A percentile compares a stretch with the other conserved stretches of the same genome.
phyloP scores from a whole-genome alignment of 2,888 invertebrate genomes.

The Gymnoscelis rufifasciata region DNA sequence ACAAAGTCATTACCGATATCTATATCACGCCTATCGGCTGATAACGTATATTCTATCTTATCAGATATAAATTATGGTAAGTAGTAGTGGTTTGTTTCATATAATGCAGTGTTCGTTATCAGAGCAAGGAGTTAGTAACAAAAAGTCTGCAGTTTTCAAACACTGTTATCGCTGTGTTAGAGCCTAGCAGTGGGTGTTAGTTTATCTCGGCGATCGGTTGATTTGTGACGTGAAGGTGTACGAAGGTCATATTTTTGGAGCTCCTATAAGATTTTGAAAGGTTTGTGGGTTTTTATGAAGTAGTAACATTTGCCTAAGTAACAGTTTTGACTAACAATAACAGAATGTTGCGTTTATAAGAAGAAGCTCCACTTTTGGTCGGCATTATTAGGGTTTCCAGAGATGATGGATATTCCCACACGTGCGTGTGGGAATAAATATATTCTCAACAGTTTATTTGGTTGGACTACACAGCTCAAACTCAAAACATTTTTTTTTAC shows the following conservation, averaged over 20 bases:
- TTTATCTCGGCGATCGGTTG: constrained; percentile 1
- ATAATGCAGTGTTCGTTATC: constrained; percentile 53
- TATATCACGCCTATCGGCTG: constrained; percentile 35
- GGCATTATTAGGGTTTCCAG: too few species aligned
- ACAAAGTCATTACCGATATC: constrained; percentile 39
- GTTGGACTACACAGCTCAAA: too few species aligned
- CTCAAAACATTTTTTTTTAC: too few species aligned
- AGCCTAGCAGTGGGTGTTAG: constrained; percentile 22
- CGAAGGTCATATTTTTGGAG: not conserved
- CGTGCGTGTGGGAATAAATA: too few species aligned
- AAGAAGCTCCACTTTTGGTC: too few species aligned
- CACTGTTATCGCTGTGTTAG: constrained; percentile 41
- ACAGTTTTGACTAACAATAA: too few species aligned
- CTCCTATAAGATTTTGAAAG: not conserved
- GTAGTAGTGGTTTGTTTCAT: constrained; percentile 36
- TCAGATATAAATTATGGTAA: constrained; percentile 58
- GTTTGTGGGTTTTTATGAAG: not conserved
- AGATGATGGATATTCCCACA: too few species aligned
- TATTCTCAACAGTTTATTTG: too few species aligned
- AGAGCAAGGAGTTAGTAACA: constrained; percentile 17
- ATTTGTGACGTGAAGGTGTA: constrained; percentile 1
- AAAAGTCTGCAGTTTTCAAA: constrained; percentile 43
- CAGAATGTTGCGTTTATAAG: too few species aligned
- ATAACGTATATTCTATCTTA: constrained; percentile 43
- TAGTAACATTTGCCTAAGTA: too few species aligned